Evolutionary conservation across 1,140 invertebrate species (phyloP).

Genomic region (Drosophila micromelanica): DNA sequence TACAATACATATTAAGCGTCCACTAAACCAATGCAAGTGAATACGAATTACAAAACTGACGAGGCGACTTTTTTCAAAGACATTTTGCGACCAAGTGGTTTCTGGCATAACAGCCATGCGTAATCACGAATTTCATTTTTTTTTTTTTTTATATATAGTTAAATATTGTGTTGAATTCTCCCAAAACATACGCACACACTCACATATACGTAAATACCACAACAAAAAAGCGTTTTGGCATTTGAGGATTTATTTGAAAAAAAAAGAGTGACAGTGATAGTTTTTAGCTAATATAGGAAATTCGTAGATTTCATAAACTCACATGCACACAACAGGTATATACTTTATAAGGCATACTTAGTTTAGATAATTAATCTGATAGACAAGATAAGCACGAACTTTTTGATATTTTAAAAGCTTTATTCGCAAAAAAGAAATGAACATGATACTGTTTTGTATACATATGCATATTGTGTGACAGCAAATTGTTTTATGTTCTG

Average conservation of each 20-base stretch:
- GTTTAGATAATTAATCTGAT: slow-evolving; percentile 47
- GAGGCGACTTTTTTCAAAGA: slow-evolving; percentile 16
- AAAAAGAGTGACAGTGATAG: slow-evolving; percentile 35
- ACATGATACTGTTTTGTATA: slow-evolving; percentile 27
- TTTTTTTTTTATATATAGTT: background rate
- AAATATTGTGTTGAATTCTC: slow-evolving; percentile 2
- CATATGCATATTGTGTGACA: slow-evolving; percentile 33
- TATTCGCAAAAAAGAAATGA: slow-evolving; percentile 51
- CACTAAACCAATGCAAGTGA: slow-evolving; percentile 19
- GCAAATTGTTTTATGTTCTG: slow-evolving; percentile 36
- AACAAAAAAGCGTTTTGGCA: slow-evolving; percentile 10
- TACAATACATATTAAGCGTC: slow-evolving; percentile 31
- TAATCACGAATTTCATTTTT: slow-evolving; percentile 29
- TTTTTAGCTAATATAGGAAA: slow-evolving; percentile 36
- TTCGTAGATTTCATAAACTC: slow-evolving; percentile 38
- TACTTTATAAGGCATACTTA: slow-evolving; percentile 55
- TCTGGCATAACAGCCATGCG: slow-evolving; percentile 29
- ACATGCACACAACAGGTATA: slow-evolving; percentile 50
- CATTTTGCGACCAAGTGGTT: slow-evolving; percentile 46
- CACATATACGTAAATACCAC: slow-evolving; percentile 4
- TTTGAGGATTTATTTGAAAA: slow-evolving; percentile 13
- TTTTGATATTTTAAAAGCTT: slow-evolving; percentile 73
- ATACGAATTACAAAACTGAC: background rate
- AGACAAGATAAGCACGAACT: slow-evolving; percentile 24
- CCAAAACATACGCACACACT: slow-evolving; percentile 28